These are phyloP conservation scores for Chaetodon trifascialis DNA, from an alignment of 2,113 vertebrate genomes.

Conservation along the genomic window DNA sequence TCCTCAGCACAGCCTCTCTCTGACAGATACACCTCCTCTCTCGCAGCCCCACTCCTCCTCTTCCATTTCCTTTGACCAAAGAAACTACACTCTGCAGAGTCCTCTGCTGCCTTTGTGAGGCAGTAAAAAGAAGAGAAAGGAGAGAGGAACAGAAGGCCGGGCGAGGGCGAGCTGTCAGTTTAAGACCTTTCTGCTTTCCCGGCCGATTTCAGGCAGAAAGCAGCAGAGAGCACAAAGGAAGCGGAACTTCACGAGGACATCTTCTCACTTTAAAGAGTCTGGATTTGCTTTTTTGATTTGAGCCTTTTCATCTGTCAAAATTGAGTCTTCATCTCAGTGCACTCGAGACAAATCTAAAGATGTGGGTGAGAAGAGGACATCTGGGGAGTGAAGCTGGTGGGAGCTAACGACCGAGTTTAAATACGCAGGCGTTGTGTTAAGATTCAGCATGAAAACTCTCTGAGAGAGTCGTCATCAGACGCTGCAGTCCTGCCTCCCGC, in stretches of 20 bases:
- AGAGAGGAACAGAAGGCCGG: slow-evolving; percentile 13
- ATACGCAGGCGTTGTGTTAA: neutral
- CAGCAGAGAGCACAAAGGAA: neutral
- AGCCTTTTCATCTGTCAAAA: slow-evolving; percentile 7
- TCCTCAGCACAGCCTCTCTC: slow-evolving; percentile 54
- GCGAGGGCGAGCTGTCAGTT: slow-evolving; percentile 41
- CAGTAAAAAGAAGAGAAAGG: slow-evolving; percentile 31
- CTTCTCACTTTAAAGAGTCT: slow-evolving; percentile 18
- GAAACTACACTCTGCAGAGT: slow-evolving; percentile 55
- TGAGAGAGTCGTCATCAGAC: neutral
- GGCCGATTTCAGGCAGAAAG: slow-evolving; percentile 1
- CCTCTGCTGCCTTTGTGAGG: slow-evolving; percentile 63
- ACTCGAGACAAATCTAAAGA: slow-evolving; percentile 1
- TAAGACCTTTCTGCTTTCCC: slow-evolving; percentile 14
- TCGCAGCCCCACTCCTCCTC: slow-evolving; percentile 46
- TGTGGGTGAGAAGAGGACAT: neutral
- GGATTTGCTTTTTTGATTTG: slow-evolving; percentile 1
- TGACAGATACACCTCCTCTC: slow-evolving; percentile 67
- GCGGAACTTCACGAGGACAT: neutral
- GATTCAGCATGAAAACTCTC: neutral
- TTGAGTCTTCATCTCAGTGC: neutral
- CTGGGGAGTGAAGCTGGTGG: too few relatives aligned
- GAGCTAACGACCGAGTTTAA: too few relatives aligned
- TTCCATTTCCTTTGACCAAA: slow-evolving; percentile 71
- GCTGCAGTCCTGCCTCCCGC: neutral